A percentile compares a stretch with the other conserved stretches of the same genome.
Evolutionary conservation across 2,888 invertebrate genomes (phyloP).

Genomic region (Cantharis nigra): DNA sequence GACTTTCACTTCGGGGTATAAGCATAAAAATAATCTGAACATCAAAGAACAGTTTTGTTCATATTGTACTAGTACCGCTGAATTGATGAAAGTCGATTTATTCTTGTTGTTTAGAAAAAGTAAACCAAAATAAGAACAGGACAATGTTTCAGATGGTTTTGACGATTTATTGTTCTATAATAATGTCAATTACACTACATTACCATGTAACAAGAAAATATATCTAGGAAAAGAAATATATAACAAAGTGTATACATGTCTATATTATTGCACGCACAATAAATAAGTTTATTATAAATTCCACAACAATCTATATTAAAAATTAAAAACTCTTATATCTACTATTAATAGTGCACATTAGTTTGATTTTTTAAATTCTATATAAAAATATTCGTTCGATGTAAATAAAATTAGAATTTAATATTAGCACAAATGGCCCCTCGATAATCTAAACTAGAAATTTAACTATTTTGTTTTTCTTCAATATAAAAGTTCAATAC

Average conservation of each 20-base stretch:
- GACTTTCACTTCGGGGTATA: no score
- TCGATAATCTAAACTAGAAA: background rate
- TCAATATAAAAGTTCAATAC: slow-evolving; percentile 1
- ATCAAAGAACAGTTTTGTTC: no score
- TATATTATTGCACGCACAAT: background rate
- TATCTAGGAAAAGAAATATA: background rate
- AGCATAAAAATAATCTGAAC: no score
- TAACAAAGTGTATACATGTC: background rate
- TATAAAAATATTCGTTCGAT: background rate
- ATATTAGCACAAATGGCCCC: background rate
- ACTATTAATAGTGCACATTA: background rate
- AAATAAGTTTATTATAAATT: background rate
- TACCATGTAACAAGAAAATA: slow-evolving; percentile 10
- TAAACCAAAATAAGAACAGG: no score
- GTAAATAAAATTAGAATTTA: background rate
- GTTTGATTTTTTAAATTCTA: background rate
- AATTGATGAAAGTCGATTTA: no score
- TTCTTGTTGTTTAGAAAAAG: no score
- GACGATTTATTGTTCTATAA: slow-evolving; percentile 4
- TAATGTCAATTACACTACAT: background rate
- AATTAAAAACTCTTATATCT: background rate
- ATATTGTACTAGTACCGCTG: no score
- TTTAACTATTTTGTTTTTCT: background rate
- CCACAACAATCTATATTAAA: background rate
- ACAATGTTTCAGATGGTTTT: background rate